Percentiles rank a stretch among this genome's conserved stretches.
Evolutionary conservation across 2,797 vertebrate species (phyloP).

Genomic region (Sebastes glaucus): DNA sequence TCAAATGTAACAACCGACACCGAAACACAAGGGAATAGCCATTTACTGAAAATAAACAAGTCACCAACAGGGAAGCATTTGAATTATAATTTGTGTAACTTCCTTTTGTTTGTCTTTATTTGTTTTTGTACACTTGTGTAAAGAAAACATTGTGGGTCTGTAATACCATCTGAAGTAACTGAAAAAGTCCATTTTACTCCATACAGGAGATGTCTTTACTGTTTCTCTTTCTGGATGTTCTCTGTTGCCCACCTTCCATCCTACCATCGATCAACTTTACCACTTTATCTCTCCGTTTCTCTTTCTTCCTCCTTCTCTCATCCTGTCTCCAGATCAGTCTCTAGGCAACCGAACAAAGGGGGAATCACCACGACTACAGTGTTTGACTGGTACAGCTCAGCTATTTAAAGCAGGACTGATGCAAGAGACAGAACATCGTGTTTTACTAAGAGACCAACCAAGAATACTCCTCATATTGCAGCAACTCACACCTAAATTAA

Average conservation of each 20-base stretch:
- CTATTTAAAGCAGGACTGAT: constrained; percentile 57
- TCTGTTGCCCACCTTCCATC: neutral
- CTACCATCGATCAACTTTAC: constrained; percentile 17
- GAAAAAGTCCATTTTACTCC: neutral
- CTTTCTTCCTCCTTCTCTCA: constrained; percentile 1
- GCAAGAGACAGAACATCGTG: constrained; percentile 30
- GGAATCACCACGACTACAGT: constrained; percentile 39
- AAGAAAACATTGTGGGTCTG: neutral
- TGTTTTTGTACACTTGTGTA: neutral
- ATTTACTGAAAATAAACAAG: neutral
- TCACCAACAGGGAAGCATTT: neutral
- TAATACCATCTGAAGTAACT: neutral
- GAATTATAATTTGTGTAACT: neutral
- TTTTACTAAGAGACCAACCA: neutral
- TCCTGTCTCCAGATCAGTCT: constrained; percentile 50
- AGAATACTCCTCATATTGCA: neutral
- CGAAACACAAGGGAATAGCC: neutral
- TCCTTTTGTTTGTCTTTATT: neutral
- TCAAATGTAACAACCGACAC: neutral
- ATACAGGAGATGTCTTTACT: neutral
- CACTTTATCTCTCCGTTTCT: neutral
- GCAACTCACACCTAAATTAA: neutral
- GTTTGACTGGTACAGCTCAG: constrained; percentile 33
- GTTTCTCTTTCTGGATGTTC: neutral
- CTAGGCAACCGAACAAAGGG: constrained; percentile 67